Evolutionary conservation across 2,113 vertebrate genomes (phyloP), one percentile per base, ranked within the genome.

Genomic region (Python bivittatus): DNA sequence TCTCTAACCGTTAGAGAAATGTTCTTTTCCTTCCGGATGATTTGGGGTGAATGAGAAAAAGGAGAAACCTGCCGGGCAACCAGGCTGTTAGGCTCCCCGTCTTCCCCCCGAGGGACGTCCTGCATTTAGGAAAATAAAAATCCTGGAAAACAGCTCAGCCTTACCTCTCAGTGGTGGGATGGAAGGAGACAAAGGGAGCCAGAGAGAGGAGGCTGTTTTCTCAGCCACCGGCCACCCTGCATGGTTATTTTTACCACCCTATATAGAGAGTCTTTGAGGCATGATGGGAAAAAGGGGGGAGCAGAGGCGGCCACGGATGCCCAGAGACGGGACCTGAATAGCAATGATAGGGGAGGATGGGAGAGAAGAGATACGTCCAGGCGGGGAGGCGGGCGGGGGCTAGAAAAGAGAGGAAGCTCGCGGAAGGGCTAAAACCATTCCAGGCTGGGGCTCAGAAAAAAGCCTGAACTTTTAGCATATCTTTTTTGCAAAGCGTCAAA

Each of bases 201-300:
- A 25, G n/a, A 84, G 15, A 52, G 89, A 64, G 95, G 54, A 88
- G 10, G 84, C 89, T 13, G 88, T 42, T 22, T 54, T 60, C 86
- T 84, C 79, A 44, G 42, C 89, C 94, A 89, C 90, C 58, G 89
- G 91, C 93, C 94, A 93, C 96, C 95, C 94, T 93, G 92, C 94
- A 91, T 1, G 93, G 96, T 91, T 94, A 95, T 95, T 11, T 94
- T 94, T 95, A 94, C 95, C 96, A 91, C 96, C 94, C 94, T 97
- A 97, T 97, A 97, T 97, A 97, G 54, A 12, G 54, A 25, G 93
- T 95, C 96, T 79, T 38, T 0, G 53, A 2, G 86, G 97, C 97
- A 97, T 97, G 97, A 97, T 33, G 97, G 97, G 97, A 97, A 93
- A 7, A 23, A n/a, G n/a, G 48, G n/a, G 90, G 54, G 86, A 88